Conservation (phyloP, 2,888 invertebrate genomes). For the Pyralis farinalis region DNA sequence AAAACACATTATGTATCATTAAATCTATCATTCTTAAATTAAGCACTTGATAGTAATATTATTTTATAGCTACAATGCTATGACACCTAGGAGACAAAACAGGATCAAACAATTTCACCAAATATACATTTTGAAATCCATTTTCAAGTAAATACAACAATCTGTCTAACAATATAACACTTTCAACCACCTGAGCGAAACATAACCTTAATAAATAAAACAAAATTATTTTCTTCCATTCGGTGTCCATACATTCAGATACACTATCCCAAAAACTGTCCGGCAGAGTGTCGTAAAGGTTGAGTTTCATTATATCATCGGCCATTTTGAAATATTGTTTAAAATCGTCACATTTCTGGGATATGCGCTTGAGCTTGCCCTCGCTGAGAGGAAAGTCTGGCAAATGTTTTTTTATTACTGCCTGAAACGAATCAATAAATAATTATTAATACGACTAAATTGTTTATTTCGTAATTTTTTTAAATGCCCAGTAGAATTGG, state of each 20-base stretch:
- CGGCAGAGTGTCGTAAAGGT: constrained; percentile 59
- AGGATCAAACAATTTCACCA: constrained; percentile 92
- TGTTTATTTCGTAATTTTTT: too few relatives aligned
- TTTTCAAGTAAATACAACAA: constrained; percentile 87
- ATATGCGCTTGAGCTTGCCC: constrained; percentile 82
- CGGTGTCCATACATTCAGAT: constrained; percentile 34
- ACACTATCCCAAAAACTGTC: constrained; percentile 37
- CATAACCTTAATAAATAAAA: constrained; percentile 90
- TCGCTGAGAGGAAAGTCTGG: constrained; percentile 44
- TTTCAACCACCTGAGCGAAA: constrained; percentile 90
- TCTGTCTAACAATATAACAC: constrained; percentile 90
- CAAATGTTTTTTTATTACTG: constrained; percentile 48
- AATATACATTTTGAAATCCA: constrained; percentile 71
- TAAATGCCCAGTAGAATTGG: too few relatives aligned
- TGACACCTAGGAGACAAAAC: constrained; percentile 91
- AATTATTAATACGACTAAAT: too few relatives aligned
- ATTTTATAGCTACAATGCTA: constrained; percentile 84
- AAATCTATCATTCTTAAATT: too few relatives aligned
- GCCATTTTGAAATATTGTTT: constrained; percentile 86
- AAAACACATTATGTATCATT: too few relatives aligned
- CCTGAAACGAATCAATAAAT: constrained; percentile 42
- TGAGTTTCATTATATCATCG: constrained; percentile 80
- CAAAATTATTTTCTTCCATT: constrained; percentile 82
- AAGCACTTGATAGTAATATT: constrained; percentile 6
- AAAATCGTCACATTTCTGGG: constrained; percentile 83